Evolutionary conservation across 2,797 vertebrate genomes (phyloP), one percentile per base, ranked within the genome.

Genomic region (Crypturellus tataupa): DNA sequence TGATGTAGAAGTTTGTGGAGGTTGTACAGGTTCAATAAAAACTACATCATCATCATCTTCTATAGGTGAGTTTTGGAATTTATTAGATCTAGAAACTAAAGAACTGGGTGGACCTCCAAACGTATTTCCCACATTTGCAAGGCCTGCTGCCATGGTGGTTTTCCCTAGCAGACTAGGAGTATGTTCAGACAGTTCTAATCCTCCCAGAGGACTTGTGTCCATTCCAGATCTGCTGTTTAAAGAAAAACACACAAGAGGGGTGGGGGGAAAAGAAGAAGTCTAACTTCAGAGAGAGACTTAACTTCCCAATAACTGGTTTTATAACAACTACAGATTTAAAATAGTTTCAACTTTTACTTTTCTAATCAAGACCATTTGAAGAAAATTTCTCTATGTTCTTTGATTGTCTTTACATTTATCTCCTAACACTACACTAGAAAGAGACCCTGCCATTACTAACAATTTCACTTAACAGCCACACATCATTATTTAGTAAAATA

Each of bases 41-140:
- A 99, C 98, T 87, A 99, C 99, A 89, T 99, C 99, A 58, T 99
- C 99, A 1, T 99, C 99, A 83, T 99, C 98, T 96, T 99, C 99
- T 64, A 98, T 65, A 85, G 97, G 87, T 0, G 95, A 96, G 68
- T 96, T 98, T 81, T 97, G 97, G 96, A 97, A 98, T 97, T 95
- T 98, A 95, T 96, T 98, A 97, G 98, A 95, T 98, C 98, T 98
- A 89, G 97, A 97, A 96, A 98, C 98, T 97, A 98, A 97, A 92
- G 98, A 96, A 96, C 95, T 97, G 56, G 97, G 71, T 75, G 97
- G 96, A 86, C 98, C 98, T 96, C 98, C 98, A 94, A 98, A 98
- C 56, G 98, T 98, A 84, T 98, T 98, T 97, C 97, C 98, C 90
- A 98, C 97, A 97, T 98, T 98, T 77, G 98, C 98, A 94, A 99